These are phyloP conservation scores for Entomyzon cyanotis DNA, from an alignment of 2,113 vertebrate genomes.

Conservation along the genomic window DNA sequence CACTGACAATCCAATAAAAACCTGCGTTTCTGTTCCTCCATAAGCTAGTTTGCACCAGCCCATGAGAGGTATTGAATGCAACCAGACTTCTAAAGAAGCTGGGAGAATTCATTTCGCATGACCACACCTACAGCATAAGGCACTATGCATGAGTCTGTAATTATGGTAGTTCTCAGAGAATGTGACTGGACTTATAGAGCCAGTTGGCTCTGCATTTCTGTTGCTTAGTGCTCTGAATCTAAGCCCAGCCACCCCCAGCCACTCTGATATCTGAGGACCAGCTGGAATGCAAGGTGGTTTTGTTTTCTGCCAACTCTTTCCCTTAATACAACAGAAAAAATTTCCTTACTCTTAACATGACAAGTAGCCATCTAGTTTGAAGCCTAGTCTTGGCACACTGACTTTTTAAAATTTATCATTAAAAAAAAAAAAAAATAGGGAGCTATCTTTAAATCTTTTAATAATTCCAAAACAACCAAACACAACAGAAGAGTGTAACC, in stretches of 20 bases:
- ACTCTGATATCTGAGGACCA: neutral
- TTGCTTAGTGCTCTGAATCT: neutral
- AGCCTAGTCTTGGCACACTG: neutral
- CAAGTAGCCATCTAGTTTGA: neutral
- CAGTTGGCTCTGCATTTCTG: neutral
- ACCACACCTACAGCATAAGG: neutral
- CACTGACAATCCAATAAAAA: neutral
- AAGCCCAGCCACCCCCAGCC: neutral
- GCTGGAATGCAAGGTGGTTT: neutral
- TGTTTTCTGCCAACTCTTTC: neutral
- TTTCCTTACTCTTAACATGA: neutral
- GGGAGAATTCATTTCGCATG: neutral
- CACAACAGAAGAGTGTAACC: rapidly evolving
- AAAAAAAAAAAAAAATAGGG: neutral
- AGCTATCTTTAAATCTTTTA: neutral
- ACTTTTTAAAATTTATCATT: neutral
- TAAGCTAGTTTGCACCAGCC: neutral
- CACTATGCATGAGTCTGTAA: neutral
- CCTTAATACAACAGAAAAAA: neutral
- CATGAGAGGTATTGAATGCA: rapidly evolving
- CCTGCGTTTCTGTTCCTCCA: neutral
- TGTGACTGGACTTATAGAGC: neutral
- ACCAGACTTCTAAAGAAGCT: neutral
- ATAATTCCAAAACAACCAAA: neutral
- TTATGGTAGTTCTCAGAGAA: neutral